Evolutionary conservation across 2,797 vertebrate species (phyloP), one percentile per base, ranked within the genome.

Genomic region (Chlorospingus flavigularis): DNA sequence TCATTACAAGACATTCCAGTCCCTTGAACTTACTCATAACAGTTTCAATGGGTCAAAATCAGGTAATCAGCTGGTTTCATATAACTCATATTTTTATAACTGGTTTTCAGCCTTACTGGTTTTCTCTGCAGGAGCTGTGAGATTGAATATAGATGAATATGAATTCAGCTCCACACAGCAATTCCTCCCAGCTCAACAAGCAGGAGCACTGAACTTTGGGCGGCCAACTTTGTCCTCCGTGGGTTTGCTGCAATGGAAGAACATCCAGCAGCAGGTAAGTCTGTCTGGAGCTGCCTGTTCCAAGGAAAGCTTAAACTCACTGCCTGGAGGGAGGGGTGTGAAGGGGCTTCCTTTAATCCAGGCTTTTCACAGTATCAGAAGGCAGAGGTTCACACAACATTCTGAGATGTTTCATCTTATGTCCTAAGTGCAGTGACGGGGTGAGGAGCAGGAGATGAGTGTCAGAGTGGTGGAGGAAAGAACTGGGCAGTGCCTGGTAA

Each of bases 321-420:
- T 10, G 16, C 37, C 81, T 67, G 37, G 14, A 84, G 71, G 43
- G 48, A 54, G 33, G 8, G 7, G n/a, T n/a, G 26, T 8, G 61
- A 13, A 75, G 53, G 26, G n/a, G 17, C 37, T 84, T 1, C 70
- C 25, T 66, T 26, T 26, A 12, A 26, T 15, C 30, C 51, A 57
- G 60, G 13, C 5, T 3, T 4, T 26, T 30, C 25, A 11, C 16
- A 30, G 24, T 0, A 4, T 17, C 35, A 42, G 58, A 5, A 50
- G 35, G 51, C 60, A 84, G 43, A 66, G 70, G 61, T 8, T 58
- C 71, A n/a, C 53, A 37, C 31, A 50, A 10, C 20, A 7, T 7
- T 3, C 35, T 10, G 61, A 24, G 31, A 51, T 37, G 3, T 18
- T 31, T 66, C 17, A 26, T 33, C 26, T 31, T 1, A 0, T 3